A percentile compares a stretch with the other conserved stretches of the same genome.
phyloP scores from a whole-genome alignment of 2,797 vertebrate species.

The Sebastes miniatus region DNA sequence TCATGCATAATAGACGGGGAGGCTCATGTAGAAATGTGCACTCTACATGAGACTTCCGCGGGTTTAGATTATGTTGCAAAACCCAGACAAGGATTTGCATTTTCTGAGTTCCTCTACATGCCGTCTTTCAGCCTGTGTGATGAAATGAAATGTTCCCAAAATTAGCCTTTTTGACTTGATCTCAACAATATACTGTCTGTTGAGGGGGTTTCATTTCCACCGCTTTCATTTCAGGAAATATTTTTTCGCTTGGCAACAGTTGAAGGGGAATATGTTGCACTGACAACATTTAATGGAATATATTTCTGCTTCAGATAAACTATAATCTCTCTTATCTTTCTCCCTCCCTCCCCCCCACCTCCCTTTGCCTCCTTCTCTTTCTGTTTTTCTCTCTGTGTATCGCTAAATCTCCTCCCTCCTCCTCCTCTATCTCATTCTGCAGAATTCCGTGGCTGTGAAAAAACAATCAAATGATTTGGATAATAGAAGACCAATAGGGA shows the following conservation, averaged over 20 bases:
- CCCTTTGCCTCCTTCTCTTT: background rate
- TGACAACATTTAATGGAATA: slow-evolving; percentile 47
- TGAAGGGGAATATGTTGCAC: slow-evolving; percentile 34
- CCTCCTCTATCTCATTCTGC: slow-evolving; percentile 50
- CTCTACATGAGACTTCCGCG: background rate
- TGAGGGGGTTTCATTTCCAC: slow-evolving; percentile 6
- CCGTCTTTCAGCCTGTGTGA: background rate
- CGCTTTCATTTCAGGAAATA: slow-evolving; percentile 23
- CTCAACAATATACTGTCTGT: slow-evolving; percentile 9
- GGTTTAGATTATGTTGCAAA: background rate
- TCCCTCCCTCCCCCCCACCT: background rate
- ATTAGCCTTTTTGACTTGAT: slow-evolving; percentile 25
- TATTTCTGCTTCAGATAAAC: slow-evolving; percentile 53
- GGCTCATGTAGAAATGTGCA: slow-evolving; percentile 10
- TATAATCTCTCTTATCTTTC: slow-evolving; percentile 57
- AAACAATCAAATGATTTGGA: slow-evolving; percentile 45
- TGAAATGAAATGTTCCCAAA: slow-evolving; percentile 27
- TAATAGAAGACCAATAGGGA: slow-evolving; percentile 65
- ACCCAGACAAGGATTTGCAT: background rate
- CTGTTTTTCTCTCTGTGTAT: slow-evolving; percentile 11
- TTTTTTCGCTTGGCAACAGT: slow-evolving; percentile 33
- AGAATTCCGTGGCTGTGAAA: slow-evolving; percentile 24
- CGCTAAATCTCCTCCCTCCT: slow-evolving; percentile 11
- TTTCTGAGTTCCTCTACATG: background rate
- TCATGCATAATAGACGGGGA: slow-evolving; percentile 20